Evolutionary conservation across 2,797 vertebrate species (phyloP), one percentile per base, ranked within the genome.

Genomic region (Esox lucius): DNA sequence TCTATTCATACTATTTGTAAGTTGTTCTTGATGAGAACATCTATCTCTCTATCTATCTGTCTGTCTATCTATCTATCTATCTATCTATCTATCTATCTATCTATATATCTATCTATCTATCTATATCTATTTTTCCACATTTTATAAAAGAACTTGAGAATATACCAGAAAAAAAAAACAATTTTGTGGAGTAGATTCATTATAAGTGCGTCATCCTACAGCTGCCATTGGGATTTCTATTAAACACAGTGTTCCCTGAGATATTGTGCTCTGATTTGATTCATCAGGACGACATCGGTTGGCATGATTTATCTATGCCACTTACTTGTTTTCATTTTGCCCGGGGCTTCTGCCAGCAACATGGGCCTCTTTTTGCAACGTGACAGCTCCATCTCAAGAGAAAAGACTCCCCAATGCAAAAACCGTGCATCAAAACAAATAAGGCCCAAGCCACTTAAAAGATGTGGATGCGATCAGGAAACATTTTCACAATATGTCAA

Each of bases 291-390:
- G 89, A 91, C 87, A 86, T 83, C 88, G 89, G 86, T 89, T 94
- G 93, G 90, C 91, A 92, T 92, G 90, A 93, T 91, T 92, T 93
- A 92, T 94, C 93, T 93, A 89, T 92, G 91, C 91, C 92, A 92
- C 93, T 94, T 92, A 91, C 91, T 93, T 92, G 92, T 94, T 93
- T 94, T 93, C 91, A 91, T 92, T 90, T 93, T 92, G 93, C 94
- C 93, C 78, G 87, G 88, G 93, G 93, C 90, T 88, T 91, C 93
- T 92, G 92, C 93, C 92, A 93, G 93, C 91, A 64, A 91, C 84
- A n/a, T 89, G 92, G 91, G 90, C 87, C 87, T 88, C 88, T 87
- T 87, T 78, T 91, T 91, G 90, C 91, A 89, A 82, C 62, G 87
- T 93, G 93, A 94, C 93, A 94, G 92, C 91, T 93, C 91, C 89